Evolutionary conservation across 2,113 vertebrate genomes (phyloP).

Genomic region (Indri indri): DNA sequence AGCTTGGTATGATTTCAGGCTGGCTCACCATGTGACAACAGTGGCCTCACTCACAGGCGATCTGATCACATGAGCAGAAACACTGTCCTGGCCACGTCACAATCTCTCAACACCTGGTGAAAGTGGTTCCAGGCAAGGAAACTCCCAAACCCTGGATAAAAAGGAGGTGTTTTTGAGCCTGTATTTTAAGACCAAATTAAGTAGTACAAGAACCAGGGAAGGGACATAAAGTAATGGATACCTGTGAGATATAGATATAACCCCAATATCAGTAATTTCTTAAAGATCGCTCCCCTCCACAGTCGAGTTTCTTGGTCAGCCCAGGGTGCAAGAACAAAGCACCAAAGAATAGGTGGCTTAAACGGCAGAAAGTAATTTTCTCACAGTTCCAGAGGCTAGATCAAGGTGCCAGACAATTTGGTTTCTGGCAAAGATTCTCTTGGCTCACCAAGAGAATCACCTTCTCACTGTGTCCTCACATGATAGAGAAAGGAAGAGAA

Average conservation of each 20-base stretch:
- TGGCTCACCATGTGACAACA: not conserved
- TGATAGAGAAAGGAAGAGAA: not conserved
- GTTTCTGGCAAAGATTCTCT: not conserved
- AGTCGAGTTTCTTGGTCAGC: not conserved
- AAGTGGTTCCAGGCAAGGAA: not conserved
- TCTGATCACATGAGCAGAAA: not conserved
- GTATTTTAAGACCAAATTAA: not conserved
- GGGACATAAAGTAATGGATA: not conserved
- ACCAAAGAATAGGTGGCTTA: not conserved
- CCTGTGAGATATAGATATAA: not conserved
- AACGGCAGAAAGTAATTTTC: not conserved
- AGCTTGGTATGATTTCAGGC: not conserved
- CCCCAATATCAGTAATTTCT: not conserved
- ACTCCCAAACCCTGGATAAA: not conserved
- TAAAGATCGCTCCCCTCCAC: not conserved
- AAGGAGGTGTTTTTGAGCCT: not conserved
- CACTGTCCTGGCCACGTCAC: too few species aligned
- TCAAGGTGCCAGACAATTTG: not conserved
- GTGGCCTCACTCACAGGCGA: not conserved
- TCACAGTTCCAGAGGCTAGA: not conserved
- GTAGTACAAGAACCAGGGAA: not conserved
- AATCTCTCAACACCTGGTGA: not conserved
- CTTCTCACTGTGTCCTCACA: not conserved
- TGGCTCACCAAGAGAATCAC: not conserved
- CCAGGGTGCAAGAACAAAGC: not conserved